A percentile compares a stretch with the other conserved stretches of the same genome.
Evolutionary conservation across 2,797 vertebrate genomes (phyloP).

Genomic region (Catharus ustulatus): DNA sequence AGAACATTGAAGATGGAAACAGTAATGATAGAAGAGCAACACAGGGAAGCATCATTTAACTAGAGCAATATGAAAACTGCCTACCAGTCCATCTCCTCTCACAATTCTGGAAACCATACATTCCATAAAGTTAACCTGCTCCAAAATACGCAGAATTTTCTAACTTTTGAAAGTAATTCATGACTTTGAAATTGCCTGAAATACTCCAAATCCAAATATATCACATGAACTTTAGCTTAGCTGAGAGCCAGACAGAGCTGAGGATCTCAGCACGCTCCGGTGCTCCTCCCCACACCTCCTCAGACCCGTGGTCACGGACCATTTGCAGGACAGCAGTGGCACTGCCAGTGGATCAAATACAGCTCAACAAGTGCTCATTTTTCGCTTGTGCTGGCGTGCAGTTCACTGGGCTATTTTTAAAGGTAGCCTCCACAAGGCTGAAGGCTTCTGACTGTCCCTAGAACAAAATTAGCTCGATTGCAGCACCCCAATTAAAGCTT

Average conservation of each 20-base stretch:
- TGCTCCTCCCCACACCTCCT: neutral
- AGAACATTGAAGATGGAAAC: neutral
- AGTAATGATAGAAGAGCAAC: neutral
- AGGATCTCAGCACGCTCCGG: fast-evolving
- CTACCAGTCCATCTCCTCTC: neutral
- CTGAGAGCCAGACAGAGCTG: neutral
- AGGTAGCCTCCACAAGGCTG: neutral
- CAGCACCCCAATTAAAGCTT: neutral
- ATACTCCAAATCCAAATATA: neutral
- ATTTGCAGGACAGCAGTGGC: fast-evolving
- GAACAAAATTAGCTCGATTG: neutral
- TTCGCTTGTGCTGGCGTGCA: fast-evolving
- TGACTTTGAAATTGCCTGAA: neutral
- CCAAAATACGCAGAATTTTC: neutral
- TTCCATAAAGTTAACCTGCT: neutral
- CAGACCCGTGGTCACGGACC: fast-evolving
- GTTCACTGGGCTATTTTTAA: neutral
- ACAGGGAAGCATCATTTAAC: neutral
- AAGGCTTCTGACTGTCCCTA: neutral
- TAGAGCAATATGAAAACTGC: neutral
- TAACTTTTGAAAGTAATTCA: neutral
- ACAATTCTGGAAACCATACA: neutral
- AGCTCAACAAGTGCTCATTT: neutral
- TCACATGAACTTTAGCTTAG: fast-evolving
- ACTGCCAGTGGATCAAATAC: neutral